phyloP scores from a whole-genome alignment of 2,797 vertebrate genomes.

The Denticeps clupeoides region DNA sequence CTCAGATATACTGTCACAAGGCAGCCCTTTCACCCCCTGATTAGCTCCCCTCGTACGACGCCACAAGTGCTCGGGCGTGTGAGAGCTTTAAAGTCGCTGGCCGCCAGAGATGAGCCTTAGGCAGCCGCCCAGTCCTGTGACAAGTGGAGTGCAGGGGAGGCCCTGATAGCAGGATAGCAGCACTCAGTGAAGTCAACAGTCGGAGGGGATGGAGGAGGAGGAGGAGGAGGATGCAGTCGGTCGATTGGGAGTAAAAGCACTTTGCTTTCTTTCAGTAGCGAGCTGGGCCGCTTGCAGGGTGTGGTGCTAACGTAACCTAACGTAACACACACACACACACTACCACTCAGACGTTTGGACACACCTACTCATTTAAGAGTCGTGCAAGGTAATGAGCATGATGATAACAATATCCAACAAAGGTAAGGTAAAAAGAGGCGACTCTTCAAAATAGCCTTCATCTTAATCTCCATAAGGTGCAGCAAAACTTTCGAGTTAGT shows the following conservation, averaged over 20 bases:
- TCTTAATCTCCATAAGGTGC: too few relatives aligned
- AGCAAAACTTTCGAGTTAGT: too few relatives aligned
- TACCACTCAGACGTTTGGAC: too few relatives aligned
- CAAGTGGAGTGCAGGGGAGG: constrained; percentile 49
- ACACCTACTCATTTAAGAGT: too few relatives aligned
- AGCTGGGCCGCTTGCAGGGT: too few relatives aligned
- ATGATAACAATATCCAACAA: too few relatives aligned
- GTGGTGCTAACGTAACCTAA: too few relatives aligned
- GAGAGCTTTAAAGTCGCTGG: constrained; percentile 12
- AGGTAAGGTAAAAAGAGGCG: too few relatives aligned
- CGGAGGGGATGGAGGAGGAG: constrained; percentile 25
- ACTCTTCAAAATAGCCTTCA: too few relatives aligned
- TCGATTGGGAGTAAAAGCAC: background rate
- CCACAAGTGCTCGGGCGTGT: constrained; percentile 15
- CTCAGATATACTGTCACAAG: constrained; percentile 16
- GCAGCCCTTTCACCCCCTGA: constrained; percentile 9
- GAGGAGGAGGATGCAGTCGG: background rate
- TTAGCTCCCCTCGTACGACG: constrained; percentile 17
- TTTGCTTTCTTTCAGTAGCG: too few relatives aligned
- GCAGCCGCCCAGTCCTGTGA: constrained; percentile 41
- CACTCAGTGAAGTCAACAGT: constrained; percentile 50
- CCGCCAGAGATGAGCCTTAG: constrained; percentile 38
- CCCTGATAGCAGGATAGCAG: constrained; percentile 54
- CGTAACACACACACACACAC: too few relatives aligned
- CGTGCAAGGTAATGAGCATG: too few relatives aligned